Percentiles rank a stretch among this genome's conserved stretches.
Evolutionary conservation across 2,888 invertebrate species (phyloP).

Genomic region (Apodemia duryi): DNA sequence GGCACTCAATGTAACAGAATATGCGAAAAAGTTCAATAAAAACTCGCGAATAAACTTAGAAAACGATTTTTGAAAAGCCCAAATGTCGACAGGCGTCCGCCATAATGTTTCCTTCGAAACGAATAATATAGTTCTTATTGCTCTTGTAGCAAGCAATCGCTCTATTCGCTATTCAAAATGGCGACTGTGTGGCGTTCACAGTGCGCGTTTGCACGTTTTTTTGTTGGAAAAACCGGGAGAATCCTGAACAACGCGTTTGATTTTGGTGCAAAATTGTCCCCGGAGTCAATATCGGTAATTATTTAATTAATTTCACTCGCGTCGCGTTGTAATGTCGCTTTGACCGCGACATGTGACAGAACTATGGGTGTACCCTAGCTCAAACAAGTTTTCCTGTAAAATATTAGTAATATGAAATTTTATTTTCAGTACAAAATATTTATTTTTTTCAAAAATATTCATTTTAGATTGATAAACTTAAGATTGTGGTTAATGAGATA

Average conservation of each 20-base stretch:
- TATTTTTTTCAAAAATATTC: not conserved
- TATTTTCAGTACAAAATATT: slow-evolving; percentile 18
- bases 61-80: slow-evolving; percentile 80
- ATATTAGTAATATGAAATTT: slow-evolving; percentile 26
- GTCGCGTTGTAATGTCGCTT: slow-evolving; percentile 62
- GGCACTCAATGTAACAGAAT: slow-evolving; percentile 76
- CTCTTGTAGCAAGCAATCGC: slow-evolving; percentile 76
- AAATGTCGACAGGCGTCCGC: slow-evolving; percentile 78
- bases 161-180: slow-evolving; percentile 81
- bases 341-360: slow-evolving; percentile 77
- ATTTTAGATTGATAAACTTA: not conserved
- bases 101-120: slow-evolving; percentile 81
- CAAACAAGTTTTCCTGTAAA: slow-evolving; percentile 49
- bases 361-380: slow-evolving; percentile 66
- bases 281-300: slow-evolving; percentile 74
- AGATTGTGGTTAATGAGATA: not conserved
- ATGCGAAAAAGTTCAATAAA: slow-evolving; percentile 79
- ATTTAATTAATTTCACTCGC: slow-evolving; percentile 65
- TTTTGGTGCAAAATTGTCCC: slow-evolving; percentile 60
- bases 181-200: slow-evolving; percentile 77
- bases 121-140: slow-evolving; percentile 80
- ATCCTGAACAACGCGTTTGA: slow-evolving; percentile 71
- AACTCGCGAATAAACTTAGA: slow-evolving; percentile 77
- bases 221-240: slow-evolving; percentile 66
- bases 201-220: slow-evolving; percentile 74